Evolutionary conservation across 1,140 invertebrate species (phyloP), one percentile per base, ranked within the genome.

Genomic region (Magallana ariakensis): DNA sequence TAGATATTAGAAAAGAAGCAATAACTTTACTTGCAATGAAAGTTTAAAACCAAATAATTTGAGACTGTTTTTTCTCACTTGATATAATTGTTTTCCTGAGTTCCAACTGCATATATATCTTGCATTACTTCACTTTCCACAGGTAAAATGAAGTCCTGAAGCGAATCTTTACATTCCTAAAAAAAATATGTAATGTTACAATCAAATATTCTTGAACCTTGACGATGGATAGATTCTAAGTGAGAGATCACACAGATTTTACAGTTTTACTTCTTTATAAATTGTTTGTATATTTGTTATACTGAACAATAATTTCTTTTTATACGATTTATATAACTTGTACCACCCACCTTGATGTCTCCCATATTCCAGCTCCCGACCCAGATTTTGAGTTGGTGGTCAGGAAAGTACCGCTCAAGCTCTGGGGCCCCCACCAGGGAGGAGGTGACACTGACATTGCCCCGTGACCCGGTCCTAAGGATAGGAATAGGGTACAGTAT

Each of bases 321-420:
- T 4, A 46, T 46, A 46, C 33, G 5, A 46, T 46, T 46, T 5
- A 46, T 46, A 46, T 46, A 46, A 46, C 33, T 46, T 46, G 33
- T 46, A 46, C 5, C 2, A 80, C 89, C 87, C 85, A 92, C 91
- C 92, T 95, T 95, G 93, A 97, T 96, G 96, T 97, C 97, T 15
- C 97, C 97, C 97, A 99, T 98, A 94, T 99, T 99, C 98, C 98
- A 99, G 7, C 98, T 98, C 15, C 97, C 98, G 85, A 98, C 96
- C 95, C 98, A 98, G 88, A 99, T 96, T 53, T 92, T 97, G 0
- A 99, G 95, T 95, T 97, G 97, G 90, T 97, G 96, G 92, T 97
- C 96, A 7, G 97, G 97, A 91, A 99, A 96, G 46, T 97, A 97
- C 93, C 97, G 96, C 90, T 97, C 96, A 66, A 99, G 95, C 93